Conservation (phyloP, 2,888 invertebrate species). For the Asteroscopus sphinx region DNA sequence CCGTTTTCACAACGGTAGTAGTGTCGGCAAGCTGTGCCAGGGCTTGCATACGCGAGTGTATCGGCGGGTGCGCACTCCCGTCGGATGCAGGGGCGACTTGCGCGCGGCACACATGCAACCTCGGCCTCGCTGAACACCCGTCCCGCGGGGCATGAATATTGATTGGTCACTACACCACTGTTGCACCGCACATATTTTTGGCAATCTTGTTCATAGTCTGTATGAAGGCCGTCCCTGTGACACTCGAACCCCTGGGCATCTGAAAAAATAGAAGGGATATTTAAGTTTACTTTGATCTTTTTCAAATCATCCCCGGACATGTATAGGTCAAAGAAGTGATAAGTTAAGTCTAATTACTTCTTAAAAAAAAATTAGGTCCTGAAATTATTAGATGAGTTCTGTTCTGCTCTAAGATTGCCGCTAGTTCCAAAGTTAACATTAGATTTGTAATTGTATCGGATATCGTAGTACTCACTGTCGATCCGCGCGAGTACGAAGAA, state of each 20-base stretch:
- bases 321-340: background rate
- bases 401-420: background rate
- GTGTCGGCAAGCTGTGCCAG: constrained; percentile 88
- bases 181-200: constrained; percentile 83
- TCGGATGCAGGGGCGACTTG: constrained; percentile 77
- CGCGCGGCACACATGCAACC: constrained; percentile 79
- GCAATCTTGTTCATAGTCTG: constrained; percentile 83
- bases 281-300: background rate
- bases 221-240: constrained; percentile 80
- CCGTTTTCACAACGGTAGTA: constrained; percentile 90
- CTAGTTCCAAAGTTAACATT: background rate
- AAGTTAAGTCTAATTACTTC: no score
- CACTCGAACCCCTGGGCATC: constrained; percentile 73
- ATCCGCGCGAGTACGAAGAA: constrained; percentile 61
- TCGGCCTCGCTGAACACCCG: constrained; percentile 82
- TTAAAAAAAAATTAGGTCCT: background rate
- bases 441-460: constrained; percentile 9
- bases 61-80: constrained; percentile 79
- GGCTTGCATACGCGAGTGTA: constrained; percentile 85
- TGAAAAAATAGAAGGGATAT: constrained; percentile 59
- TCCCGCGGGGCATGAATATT: constrained; percentile 79
- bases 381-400: background rate
- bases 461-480: constrained; percentile 70
- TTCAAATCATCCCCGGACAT: background rate
- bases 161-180: constrained; percentile 69